Percentiles rank a stretch among this genome's conserved stretches.
Evolutionary conservation across 2,888 invertebrate genomes (phyloP).

Genomic region (Conchocele bisecta): DNA sequence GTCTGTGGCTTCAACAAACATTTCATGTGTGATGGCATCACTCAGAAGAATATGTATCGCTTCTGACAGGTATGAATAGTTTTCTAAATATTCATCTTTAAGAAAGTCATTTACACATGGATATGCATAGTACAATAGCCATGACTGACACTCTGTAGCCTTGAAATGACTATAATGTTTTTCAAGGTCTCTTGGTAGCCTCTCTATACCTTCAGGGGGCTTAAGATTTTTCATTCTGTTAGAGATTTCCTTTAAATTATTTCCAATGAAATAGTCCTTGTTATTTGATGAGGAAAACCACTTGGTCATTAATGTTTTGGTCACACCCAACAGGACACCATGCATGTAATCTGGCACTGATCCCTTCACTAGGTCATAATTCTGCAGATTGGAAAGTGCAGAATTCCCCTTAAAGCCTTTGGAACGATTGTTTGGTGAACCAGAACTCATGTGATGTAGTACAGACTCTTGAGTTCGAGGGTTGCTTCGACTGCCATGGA

Average conservation of each 20-base stretch:
- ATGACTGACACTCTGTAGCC: conserved; percentile 15
- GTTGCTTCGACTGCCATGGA: background rate
- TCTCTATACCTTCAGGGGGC: conserved; percentile 14
- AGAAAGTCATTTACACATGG: conserved; percentile 28
- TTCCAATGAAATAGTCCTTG: conserved; percentile 20
- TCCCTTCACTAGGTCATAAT: conserved; percentile 16
- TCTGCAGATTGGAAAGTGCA: conserved; percentile 2
- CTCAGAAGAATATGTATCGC: conserved; percentile 21
- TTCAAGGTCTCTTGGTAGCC: conserved; percentile 21
- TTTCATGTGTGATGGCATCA: background rate
- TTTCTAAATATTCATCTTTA: background rate
- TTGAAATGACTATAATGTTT: conserved; percentile 7
- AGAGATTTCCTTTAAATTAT: conserved; percentile 22
- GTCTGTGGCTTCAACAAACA: conserved; percentile 14
- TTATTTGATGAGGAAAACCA: conserved; percentile 23
- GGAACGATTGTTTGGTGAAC: background rate
- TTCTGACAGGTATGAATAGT: conserved; percentile 15
- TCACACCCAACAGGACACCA: too few relatives aligned
- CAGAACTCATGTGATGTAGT: conserved; percentile 7
- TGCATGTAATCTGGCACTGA: conserved; percentile 39
- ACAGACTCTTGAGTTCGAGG: conserved; percentile 7
- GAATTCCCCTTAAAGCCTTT: conserved; percentile 40
- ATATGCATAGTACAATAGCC: conserved; percentile 17
- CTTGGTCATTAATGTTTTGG: conserved; percentile 15
- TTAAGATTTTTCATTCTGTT: conserved; percentile 8